Base-by-base conservation (phyloP, 2,797 vertebrate species). In the Valencia hispanica region DNA sequence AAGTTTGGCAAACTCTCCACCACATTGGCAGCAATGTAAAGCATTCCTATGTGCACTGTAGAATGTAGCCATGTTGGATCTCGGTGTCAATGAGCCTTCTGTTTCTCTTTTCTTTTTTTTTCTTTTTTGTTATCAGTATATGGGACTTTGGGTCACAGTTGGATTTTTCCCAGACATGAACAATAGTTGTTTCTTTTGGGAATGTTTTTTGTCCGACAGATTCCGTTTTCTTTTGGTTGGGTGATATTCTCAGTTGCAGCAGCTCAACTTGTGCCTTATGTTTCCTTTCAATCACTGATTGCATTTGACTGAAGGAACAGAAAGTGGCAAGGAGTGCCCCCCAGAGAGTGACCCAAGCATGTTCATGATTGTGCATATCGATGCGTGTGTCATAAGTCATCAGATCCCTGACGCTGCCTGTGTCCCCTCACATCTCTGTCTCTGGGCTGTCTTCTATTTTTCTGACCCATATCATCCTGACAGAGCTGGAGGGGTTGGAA, bases 211-310 rank as follows among this genome's bases (percentile, higher is more conserved):
- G 88, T 85, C 82, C 74, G 83, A 75, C 82, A 81, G 84, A 76
- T 80, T 89, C 75, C 69, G 74, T 85, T 85, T 87, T 82, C 77
- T 83, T 89, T 79, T 55, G 85, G 72, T 68, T 69, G 84, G 84
- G 74, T 86, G 84, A 84, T 81, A 83, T 91, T 90, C 86, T 90
- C 86, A 82, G 86, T 92, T 90, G 82, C 90, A 92, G 91, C 90
- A 84, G 89, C 92, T 94, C 86, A 93, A 91, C 92, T 94, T 92
- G 95, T 96, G 96, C 96, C 96, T 96, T 96, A 96, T 94, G 93
- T 95, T 95, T 94, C 86, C 41, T 94, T 94, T 95, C 85, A 92
- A 84, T 90, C 90, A 93, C 89, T 88, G 91, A 92, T 93, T 89
- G 90, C 88, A 92, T 94, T 94, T 92, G 85, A 95, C 81, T 81